Evolutionary conservation across 2,797 vertebrate species (phyloP).

Genomic region (Labroides dimidiatus): DNA sequence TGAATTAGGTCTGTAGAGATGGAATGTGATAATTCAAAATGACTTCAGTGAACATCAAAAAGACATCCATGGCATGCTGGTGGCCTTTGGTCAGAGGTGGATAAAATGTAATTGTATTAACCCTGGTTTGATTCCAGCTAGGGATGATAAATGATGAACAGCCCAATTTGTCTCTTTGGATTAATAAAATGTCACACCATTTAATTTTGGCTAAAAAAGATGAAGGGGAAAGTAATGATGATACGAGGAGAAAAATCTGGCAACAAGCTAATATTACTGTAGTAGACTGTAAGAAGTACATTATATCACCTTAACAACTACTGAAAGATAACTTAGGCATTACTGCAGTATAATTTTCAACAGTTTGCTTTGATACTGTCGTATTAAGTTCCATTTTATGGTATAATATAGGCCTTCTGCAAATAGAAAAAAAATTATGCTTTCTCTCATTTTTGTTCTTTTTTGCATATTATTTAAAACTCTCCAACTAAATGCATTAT

Average conservation of each 20-base stretch:
- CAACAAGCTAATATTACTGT: too few relatives aligned
- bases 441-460: too few relatives aligned
- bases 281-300: not conserved
- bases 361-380: too few relatives aligned
- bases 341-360: too few relatives aligned
- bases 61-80: not conserved
- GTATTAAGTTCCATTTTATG: too few relatives aligned
- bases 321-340: too few relatives aligned
- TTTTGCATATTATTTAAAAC: too few relatives aligned
- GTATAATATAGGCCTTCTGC: too few relatives aligned
- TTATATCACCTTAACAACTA: not conserved
- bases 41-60: conserved; percentile 13
- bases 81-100: not conserved
- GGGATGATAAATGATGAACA: not conserved
- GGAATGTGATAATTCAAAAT: conserved; percentile 23
- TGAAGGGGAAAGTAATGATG: not conserved
- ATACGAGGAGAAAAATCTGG: not conserved
- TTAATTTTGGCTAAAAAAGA: not conserved
- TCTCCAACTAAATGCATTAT: too few relatives aligned
- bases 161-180: not conserved
- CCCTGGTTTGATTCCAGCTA: not conserved
- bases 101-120: not conserved
- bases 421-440: too few relatives aligned
- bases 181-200: not conserved
- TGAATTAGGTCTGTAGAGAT: conserved; percentile 25